These are phyloP conservation scores for Tupaia tana DNA, from an alignment of 2,113 vertebrate species.

Conservation along the genomic window DNA sequence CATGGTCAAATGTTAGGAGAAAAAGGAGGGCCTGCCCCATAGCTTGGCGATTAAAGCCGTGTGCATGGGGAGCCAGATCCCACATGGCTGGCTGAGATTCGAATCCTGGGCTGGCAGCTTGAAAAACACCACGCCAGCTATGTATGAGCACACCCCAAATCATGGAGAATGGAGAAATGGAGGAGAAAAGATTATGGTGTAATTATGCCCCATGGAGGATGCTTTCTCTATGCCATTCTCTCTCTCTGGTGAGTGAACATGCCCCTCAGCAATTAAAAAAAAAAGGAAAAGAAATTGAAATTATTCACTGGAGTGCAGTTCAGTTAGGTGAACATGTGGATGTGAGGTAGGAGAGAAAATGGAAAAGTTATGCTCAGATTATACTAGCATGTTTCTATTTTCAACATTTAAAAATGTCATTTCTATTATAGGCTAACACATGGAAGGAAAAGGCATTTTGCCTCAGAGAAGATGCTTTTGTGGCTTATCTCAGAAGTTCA, in stretches of 20 bases:
- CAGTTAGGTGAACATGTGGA: fast-evolving
- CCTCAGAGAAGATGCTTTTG: neutral
- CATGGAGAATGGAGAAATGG: too few species aligned
- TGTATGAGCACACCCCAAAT: too few species aligned
- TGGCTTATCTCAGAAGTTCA: neutral
- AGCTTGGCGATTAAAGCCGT: too few species aligned
- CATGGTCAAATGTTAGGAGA: neutral
- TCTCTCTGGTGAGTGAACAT: too few species aligned
- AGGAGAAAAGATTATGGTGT: too few species aligned
- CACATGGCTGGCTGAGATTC: too few species aligned
- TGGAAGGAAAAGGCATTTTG: neutral
- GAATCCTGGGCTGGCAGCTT: too few species aligned
- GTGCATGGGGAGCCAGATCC: too few species aligned
- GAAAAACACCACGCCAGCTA: too few species aligned
- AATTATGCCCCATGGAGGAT: too few species aligned
- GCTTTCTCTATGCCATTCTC: too few species aligned
- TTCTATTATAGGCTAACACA: neutral
- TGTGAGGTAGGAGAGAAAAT: neutral
- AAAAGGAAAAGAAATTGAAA: neutral
- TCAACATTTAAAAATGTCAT: neutral
- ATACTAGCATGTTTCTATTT: neutral
- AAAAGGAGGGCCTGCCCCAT: neutral
- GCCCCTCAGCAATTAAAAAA: too few species aligned
- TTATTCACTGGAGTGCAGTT: neutral
- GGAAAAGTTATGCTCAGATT: neutral